These are phyloP conservation scores for Dendroctonus ponderosae DNA, from an alignment of 1,140 invertebrate genomes.

Conservation along the genomic window DNA sequence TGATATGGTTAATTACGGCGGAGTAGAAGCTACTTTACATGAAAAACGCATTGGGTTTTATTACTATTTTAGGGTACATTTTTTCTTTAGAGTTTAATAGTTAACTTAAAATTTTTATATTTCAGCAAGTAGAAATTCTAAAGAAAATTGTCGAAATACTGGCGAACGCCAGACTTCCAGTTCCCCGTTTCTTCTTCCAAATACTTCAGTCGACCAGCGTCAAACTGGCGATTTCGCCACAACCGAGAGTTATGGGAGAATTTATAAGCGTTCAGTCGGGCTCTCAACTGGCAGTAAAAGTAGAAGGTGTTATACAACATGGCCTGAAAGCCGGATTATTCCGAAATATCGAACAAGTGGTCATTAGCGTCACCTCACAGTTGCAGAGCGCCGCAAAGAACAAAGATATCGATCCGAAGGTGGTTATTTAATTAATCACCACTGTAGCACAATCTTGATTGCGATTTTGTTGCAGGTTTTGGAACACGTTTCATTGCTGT, in stretches of 20 bases:
- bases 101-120: background rate
- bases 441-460: background rate
- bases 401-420: slow-evolving; percentile 46
- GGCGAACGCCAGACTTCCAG: slow-evolving; percentile 64
- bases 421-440: slow-evolving; percentile 16
- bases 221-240: slow-evolving; percentile 80
- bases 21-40: too few relatives aligned
- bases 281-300: slow-evolving; percentile 78
- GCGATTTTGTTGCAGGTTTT: slow-evolving; percentile 36
- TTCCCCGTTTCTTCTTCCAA: slow-evolving; percentile 88
- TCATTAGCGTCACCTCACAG: slow-evolving; percentile 67
- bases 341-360: slow-evolving; percentile 67
- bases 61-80: too few relatives aligned
- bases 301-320: slow-evolving; percentile 83
- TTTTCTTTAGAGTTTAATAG: background rate
- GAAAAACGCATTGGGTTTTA: too few relatives aligned
- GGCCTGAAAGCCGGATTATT: slow-evolving; percentile 64
- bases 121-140: slow-evolving; percentile 71
- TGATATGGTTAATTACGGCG: too few relatives aligned
- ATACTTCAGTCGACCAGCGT: slow-evolving; percentile 78
- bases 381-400: slow-evolving; percentile 51
- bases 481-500: slow-evolving; percentile 44
- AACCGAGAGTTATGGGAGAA: slow-evolving; percentile 73
- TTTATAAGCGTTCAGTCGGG: slow-evolving; percentile 73
- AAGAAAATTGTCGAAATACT: slow-evolving; percentile 67